Evolutionary conservation across 2,113 vertebrate genomes (phyloP), one percentile per base, ranked within the genome.

Genomic region (Chloebia gouldiae): DNA sequence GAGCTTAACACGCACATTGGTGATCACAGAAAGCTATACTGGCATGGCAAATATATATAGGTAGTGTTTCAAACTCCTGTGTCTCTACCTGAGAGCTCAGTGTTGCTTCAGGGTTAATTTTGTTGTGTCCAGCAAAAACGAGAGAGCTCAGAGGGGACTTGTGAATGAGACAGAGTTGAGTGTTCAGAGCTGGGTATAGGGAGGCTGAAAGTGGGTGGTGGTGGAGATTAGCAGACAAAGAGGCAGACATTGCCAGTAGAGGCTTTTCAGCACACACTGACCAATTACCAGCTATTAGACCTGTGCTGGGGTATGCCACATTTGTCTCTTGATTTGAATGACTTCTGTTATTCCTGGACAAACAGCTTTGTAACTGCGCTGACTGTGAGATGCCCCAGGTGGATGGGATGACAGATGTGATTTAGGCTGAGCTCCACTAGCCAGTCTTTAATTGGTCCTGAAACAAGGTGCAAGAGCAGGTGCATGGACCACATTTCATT

Each of bases 1-100:
- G 33, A 95, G 68, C 44, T 81, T 96, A 53, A 90, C 81, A 97
- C 63, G 92, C 39, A 61, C 78, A 19, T 5, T 64, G 50, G 69
- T 83, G 82, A 88, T 93, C 59, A 6, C 72, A 95, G 39, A 80
- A 42, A 93, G 47, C 53, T 89, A 11, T 47, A 60, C 13, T 57
- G 81, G 69, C 84, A 89, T 44, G 86, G 73, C 63, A 73, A 86
- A 86, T 56, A 71, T 69, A 64, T 35, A 77, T 24, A 83, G 83
- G 27, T 61, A 57, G 59, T 1, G 1, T 92, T 92, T 89, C 75
- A 39, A 63, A 77, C 49, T 72, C 45, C 61, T 47, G 7, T 75
- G 73, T 60, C 73, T 69, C 19, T 83, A 30, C 13, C 21, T 33
- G 31, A 57, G 31, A 18, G 13, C 42, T 79, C 37, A 50, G 13